Percentiles rank a stretch among this genome's conserved stretches.
Conservation (phyloP, 2,113 vertebrate species). For the Leptodactylus fuscus region DNA sequence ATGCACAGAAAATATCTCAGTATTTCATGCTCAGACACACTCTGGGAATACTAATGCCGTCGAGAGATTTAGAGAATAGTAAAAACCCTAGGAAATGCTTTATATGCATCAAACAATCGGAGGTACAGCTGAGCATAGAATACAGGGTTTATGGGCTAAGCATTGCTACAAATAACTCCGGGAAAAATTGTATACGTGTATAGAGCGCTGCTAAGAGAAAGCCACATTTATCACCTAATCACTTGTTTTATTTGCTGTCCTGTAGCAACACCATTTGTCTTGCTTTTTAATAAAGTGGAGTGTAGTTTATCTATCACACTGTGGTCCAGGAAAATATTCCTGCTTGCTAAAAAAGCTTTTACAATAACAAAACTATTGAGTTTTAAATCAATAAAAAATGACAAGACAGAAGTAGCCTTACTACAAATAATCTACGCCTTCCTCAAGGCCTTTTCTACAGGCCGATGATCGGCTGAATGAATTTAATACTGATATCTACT, state of each 20-base stretch:
- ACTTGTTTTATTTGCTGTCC: conserved; percentile 7
- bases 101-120: background rate
- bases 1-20: background rate
- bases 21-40: background rate
- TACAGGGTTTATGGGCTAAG: background rate
- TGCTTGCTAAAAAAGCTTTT: background rate
- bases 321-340: background rate
- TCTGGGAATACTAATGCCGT: background rate
- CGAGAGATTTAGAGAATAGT: background rate
- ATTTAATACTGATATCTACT: too few species aligned
- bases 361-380: conserved; percentile 1
- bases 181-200: background rate
- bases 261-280: background rate
- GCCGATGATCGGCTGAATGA: too few species aligned
- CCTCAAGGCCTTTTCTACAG: too few species aligned
- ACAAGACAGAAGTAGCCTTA: background rate
- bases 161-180: background rate
- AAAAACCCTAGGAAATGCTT: background rate
- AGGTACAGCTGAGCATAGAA: background rate
- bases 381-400: background rate
- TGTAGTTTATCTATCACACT: background rate
- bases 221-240: conserved; percentile 29
- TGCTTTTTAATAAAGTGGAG: background rate
- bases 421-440: background rate
- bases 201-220: background rate